Percentiles rank a stretch among this genome's conserved stretches.
phyloP scores from a whole-genome alignment of 2,113 vertebrate species.

The Dipodomys ordii region DNA sequence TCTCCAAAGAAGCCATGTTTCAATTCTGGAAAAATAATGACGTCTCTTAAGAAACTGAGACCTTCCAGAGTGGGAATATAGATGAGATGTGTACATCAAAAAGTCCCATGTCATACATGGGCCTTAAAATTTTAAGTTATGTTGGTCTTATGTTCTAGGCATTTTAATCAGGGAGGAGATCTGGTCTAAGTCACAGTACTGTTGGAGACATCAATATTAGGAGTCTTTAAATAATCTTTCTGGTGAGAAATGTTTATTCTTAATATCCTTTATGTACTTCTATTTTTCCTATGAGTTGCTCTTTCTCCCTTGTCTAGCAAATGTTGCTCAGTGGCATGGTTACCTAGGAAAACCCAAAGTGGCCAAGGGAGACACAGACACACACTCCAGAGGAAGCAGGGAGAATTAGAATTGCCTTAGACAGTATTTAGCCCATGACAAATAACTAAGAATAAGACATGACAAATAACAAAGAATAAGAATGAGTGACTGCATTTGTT shows the following conservation, averaged over 20 bases:
- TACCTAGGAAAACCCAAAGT: not conserved
- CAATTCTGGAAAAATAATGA: not conserved
- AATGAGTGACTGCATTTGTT: not conserved
- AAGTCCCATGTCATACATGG: not conserved
- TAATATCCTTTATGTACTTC: conserved; percentile 2
- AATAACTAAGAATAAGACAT: conserved; percentile 2
- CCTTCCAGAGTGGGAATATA: not conserved
- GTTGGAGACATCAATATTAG: not conserved
- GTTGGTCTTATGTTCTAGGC: not conserved
- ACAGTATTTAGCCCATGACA: not conserved
- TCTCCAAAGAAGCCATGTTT: not conserved
- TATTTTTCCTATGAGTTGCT: not conserved
- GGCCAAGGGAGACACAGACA: fast-evolving
- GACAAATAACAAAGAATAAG: not conserved
- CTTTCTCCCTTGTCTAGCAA: not conserved
- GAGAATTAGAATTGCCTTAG: not conserved
- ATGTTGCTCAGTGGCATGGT: not conserved
- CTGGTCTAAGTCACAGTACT: not conserved
- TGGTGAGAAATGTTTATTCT: too few relatives aligned
- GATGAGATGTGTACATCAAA: not conserved
- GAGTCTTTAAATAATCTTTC: conserved; percentile 30
- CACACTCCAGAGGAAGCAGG: not conserved
- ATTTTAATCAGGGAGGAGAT: not conserved
- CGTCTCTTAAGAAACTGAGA: not conserved
- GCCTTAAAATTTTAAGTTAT: not conserved